Evolutionary conservation across 2,113 vertebrate genomes (phyloP).

Genomic region (Podocnemis expansa): DNA sequence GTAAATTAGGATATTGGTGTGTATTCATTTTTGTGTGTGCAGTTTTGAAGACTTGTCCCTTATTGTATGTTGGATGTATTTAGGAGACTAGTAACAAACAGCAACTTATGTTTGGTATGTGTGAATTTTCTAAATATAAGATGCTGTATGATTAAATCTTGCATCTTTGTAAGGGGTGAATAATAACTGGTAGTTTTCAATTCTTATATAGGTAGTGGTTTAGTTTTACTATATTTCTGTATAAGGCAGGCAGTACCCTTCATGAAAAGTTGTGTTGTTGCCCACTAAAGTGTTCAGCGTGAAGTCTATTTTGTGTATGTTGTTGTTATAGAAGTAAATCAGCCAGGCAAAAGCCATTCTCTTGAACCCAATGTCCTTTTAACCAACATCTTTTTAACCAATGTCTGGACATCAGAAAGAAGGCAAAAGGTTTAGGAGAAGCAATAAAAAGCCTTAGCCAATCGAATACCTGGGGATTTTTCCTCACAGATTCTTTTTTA

Average conservation of each 20-base stretch:
- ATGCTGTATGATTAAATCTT: not conserved
- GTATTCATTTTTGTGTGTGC: not conserved
- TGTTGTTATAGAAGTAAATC: conserved; percentile 19
- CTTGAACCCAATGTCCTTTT: not conserved
- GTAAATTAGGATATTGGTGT: not conserved
- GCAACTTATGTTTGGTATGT: not conserved
- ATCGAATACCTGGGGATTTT: not conserved
- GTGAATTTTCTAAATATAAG: not conserved
- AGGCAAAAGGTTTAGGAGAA: not conserved
- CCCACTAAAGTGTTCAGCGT: not conserved
- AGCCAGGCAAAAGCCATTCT: not conserved
- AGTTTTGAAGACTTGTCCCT: not conserved
- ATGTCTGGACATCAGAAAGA: not conserved
- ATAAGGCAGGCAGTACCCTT: not conserved
- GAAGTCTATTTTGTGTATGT: not conserved
- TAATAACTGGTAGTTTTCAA: not conserved
- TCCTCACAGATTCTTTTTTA: not conserved
- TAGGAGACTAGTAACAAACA: not conserved
- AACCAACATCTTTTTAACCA: not conserved
- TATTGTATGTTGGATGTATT: not conserved
- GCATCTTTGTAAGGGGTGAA: not conserved
- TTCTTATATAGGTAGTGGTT: not conserved
- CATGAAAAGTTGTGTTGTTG: not conserved
- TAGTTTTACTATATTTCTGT: conserved; percentile 1
- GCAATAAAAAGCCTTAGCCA: not conserved